Conservation (phyloP, 2,113 vertebrate genomes). For the Verasper variegatus region DNA sequence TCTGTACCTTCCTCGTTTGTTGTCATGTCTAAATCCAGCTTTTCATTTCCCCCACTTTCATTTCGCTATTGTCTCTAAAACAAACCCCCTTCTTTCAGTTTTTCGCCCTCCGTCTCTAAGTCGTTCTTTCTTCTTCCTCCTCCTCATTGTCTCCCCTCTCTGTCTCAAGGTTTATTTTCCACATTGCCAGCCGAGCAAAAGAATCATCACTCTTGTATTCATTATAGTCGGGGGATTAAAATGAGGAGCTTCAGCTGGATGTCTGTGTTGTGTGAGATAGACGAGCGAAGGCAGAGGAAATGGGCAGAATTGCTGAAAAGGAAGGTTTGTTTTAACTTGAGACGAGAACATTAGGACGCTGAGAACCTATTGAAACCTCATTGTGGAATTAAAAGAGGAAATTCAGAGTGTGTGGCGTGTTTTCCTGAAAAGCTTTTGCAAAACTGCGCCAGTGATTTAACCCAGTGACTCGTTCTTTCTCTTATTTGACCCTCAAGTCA, state of each 20-base stretch:
- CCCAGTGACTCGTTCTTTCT: neutral
- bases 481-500: neutral
- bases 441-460: neutral
- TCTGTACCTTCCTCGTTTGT: neutral
- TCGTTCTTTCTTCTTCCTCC: conserved; percentile 24
- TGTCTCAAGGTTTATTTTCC: conserved; percentile 44
- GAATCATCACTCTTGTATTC: conserved; percentile 21
- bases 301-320: neutral
- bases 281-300: neutral
- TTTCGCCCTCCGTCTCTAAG: conserved; percentile 9
- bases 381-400: neutral
- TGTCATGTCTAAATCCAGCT: conserved; percentile 18
- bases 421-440: neutral
- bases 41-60: conserved; percentile 5
- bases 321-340: neutral
- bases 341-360: neutral
- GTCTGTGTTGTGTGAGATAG: conserved; percentile 20
- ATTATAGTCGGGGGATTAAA: conserved; percentile 42
- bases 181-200: conserved; percentile 1
- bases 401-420: neutral
- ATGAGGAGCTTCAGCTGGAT: conserved; percentile 15
- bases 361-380: neutral
- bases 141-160: conserved; percentile 9
- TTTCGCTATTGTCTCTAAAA: conserved; percentile 30
- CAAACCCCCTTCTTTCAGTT: conserved; percentile 10